phyloP scores from a whole-genome alignment of 1,140 invertebrate species.

The Pseudomyrmex gracilis region DNA sequence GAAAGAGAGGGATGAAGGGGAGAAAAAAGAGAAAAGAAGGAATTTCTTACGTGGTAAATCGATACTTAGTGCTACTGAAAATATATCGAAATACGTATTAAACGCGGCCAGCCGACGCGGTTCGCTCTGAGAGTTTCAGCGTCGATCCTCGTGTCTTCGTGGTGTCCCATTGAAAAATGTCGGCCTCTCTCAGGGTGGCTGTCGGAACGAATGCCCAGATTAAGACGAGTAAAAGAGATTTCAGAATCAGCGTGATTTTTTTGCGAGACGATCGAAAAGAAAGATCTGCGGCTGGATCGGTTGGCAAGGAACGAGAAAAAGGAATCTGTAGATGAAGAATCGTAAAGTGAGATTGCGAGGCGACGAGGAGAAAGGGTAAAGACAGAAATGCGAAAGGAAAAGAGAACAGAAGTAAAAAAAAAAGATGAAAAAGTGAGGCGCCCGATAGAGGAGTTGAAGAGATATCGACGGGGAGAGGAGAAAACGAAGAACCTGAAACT shows the following conservation, averaged over 20 bases:
- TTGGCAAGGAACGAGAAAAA: conserved; percentile 5
- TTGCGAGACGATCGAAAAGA: conserved; percentile 26
- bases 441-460: conserved; percentile 13
- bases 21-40: background rate
- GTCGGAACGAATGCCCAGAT: conserved; percentile 79
- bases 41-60: conserved; percentile 26
- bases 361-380: conserved; percentile 24
- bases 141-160: background rate
- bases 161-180: conserved; percentile 76
- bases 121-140: conserved; percentile 4
- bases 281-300: conserved; percentile 55
- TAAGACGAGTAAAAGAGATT: conserved; percentile 78
- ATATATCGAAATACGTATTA: conserved; percentile 33
- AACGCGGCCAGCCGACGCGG: conserved; percentile 3
- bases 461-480: background rate
- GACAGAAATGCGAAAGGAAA: conserved; percentile 60
- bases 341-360: background rate
- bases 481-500: conserved; percentile 27
- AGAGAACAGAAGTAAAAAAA: conserved; percentile 54
- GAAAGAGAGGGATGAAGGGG: too few species aligned
- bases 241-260: conserved; percentile 70
- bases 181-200: conserved; percentile 23
- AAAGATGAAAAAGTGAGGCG: conserved; percentile 41
- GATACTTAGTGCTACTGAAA: conserved; percentile 5
- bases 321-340: background rate